phyloP scores from a whole-genome alignment of 1,140 invertebrate genomes.

The Alviniconcha marisindica region DNA sequence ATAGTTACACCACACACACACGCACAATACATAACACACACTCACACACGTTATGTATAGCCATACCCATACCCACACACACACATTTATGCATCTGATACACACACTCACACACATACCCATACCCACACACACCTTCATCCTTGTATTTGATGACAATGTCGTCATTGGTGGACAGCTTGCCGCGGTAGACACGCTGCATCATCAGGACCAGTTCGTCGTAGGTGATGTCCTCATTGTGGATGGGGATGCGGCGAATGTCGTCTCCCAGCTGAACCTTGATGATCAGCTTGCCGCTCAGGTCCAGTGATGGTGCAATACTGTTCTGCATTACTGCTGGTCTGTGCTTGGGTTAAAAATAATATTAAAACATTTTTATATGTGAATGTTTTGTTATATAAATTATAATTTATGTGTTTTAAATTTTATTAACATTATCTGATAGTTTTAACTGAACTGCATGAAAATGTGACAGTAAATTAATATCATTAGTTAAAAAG shows the following conservation, averaged over 20 bases:
- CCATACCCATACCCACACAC: no score
- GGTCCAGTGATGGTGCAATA: conserved; percentile 71
- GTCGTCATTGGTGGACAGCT: conserved; percentile 82
- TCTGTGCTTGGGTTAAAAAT: no score
- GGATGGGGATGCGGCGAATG: conserved; percentile 84
- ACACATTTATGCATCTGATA: no score
- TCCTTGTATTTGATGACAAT: conserved; percentile 87
- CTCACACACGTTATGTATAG: no score
- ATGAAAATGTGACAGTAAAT: no score
- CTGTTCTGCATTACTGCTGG: conserved; percentile 50
- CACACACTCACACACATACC: no score
- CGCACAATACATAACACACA: no score
- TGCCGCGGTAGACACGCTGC: conserved; percentile 85
- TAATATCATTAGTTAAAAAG: no score
- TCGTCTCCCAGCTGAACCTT: conserved; percentile 85
- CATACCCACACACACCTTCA: conserved; percentile 81
- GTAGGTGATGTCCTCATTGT: conserved; percentile 88
- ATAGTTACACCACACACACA: no score
- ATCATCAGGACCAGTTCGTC: conserved; percentile 88
- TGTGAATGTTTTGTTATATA: no score
- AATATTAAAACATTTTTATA: not conserved
- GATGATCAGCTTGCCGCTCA: conserved; percentile 79
- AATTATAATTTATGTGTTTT: not conserved
- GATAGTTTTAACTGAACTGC: not conserved
- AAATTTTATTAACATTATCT: not conserved